phyloP scores from a whole-genome alignment of 2,797 vertebrate species.

The Tadarida brasiliensis region DNA sequence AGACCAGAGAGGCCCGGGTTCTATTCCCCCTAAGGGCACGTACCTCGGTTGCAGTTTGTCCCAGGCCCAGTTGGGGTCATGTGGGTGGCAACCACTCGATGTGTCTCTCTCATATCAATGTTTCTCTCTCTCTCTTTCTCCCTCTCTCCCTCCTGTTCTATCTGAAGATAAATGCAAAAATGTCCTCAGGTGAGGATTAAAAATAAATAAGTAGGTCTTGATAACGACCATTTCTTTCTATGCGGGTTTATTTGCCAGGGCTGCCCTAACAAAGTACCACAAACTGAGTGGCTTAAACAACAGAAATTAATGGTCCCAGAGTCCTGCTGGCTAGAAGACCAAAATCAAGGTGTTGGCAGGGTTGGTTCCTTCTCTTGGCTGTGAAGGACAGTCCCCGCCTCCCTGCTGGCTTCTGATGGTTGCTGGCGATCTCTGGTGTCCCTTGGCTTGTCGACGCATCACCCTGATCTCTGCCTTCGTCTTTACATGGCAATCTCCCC shows the following conservation, averaged over 20 bases:
- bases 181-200: no score
- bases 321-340: not conserved
- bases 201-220: not conserved
- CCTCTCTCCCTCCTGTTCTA: no score
- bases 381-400: not conserved
- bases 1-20: no score
- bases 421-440: not conserved
- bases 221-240: not conserved
- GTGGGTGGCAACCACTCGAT: no score
- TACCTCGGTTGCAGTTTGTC: no score
- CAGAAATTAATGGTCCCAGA: not conserved
- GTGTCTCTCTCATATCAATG: no score
- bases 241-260: not conserved
- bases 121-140: no score
- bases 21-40: no score
- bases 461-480: not conserved
- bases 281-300: not conserved
- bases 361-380: not conserved
- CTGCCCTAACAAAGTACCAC: not conserved
- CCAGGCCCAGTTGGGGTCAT: no score
- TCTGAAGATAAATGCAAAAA: no score
- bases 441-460: not conserved
- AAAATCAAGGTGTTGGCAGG: not conserved
- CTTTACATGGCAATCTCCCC: fast-evolving
- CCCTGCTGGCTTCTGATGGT: not conserved